These are phyloP conservation scores for Agriopis aurantiaria DNA, from an alignment of 2,888 invertebrate species.

Conservation along the genomic window DNA sequence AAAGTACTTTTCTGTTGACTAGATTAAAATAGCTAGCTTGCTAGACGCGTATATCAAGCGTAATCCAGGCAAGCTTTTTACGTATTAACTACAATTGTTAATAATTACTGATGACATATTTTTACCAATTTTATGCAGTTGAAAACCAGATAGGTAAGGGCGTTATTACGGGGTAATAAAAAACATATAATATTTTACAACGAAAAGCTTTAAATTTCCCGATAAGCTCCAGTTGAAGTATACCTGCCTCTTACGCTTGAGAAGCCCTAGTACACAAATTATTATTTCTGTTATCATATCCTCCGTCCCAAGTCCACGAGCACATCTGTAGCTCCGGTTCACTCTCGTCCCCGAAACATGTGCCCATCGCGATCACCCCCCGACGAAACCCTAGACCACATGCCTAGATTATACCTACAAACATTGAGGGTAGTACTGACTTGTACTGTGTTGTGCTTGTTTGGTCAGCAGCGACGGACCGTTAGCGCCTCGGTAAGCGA, in stretches of 20 bases:
- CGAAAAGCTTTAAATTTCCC: neutral
- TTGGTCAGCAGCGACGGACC: slow-evolving; percentile 86
- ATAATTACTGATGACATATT: neutral
- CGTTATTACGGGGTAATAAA: slow-evolving; percentile 1
- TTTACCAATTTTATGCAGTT: slow-evolving; percentile 15
- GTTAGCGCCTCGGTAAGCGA: slow-evolving; percentile 85
- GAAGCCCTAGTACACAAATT: slow-evolving; percentile 43
- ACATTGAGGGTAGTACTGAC: slow-evolving; percentile 82
- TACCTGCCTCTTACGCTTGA: slow-evolving; percentile 25
- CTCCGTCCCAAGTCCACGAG: slow-evolving; percentile 51
- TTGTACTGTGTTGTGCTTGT: slow-evolving; percentile 84
- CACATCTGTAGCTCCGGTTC: slow-evolving; percentile 53
- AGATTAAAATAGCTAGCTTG: slow-evolving; percentile 12
- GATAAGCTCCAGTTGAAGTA: slow-evolving; percentile 14
- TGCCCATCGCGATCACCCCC: slow-evolving; percentile 57
- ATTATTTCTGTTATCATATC: slow-evolving; percentile 43
- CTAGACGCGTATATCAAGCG: slow-evolving; percentile 1
- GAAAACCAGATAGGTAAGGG: slow-evolving; percentile 24
- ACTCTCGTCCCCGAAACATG: slow-evolving; percentile 55
- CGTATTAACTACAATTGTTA: neutral
- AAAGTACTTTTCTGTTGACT: slow-evolving; percentile 1
- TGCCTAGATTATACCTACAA: slow-evolving; percentile 62
- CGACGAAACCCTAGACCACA: slow-evolving; percentile 56
- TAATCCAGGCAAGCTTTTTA: slow-evolving; percentile 4
- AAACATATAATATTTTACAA: slow-evolving; percentile 8